phyloP scores from a whole-genome alignment of 2,113 vertebrate species.

The Solea senegalensis region DNA sequence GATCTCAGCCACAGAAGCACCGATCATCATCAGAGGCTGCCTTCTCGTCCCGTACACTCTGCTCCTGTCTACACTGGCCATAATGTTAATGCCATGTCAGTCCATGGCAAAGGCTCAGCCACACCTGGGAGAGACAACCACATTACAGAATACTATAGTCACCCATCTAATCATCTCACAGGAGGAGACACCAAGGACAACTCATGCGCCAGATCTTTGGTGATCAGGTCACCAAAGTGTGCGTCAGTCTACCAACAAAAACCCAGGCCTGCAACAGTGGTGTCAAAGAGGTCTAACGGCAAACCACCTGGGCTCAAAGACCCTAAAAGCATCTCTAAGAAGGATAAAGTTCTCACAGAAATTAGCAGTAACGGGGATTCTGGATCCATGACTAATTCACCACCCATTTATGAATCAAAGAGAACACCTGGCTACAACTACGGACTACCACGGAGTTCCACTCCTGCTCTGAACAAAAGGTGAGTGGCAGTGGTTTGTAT shows the following conservation, averaged over 20 bases:
- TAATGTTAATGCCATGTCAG: constrained; percentile 2
- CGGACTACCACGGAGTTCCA: constrained; percentile 84
- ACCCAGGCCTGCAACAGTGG: not conserved
- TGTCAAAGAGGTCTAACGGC: constrained; percentile 13
- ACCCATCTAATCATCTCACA: constrained; percentile 5
- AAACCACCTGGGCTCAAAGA: constrained; percentile 30
- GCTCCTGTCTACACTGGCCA: constrained; percentile 7
- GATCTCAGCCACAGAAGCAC: constrained; percentile 73
- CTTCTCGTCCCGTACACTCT: not conserved
- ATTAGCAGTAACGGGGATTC: not conserved
- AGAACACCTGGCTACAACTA: constrained; percentile 88
- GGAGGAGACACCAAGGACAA: constrained; percentile 6
- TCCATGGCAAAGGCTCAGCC: not conserved
- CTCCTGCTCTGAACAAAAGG: constrained; percentile 47
- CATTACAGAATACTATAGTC: not conserved
- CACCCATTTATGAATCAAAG: constrained; percentile 79
- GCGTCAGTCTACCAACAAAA: constrained; percentile 15
- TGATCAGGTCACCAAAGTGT: not conserved
- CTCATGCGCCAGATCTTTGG: not conserved
- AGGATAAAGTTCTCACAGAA: not conserved
- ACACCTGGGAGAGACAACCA: constrained; percentile 1
- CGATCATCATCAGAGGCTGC: constrained; percentile 9
- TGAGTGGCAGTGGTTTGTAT: constrained; percentile 36
- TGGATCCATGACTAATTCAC: constrained; percentile 18
- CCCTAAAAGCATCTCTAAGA: constrained; percentile 13